Base-by-base conservation (phyloP, 2,888 invertebrate genomes). In the Cordilura impudica region DNA sequence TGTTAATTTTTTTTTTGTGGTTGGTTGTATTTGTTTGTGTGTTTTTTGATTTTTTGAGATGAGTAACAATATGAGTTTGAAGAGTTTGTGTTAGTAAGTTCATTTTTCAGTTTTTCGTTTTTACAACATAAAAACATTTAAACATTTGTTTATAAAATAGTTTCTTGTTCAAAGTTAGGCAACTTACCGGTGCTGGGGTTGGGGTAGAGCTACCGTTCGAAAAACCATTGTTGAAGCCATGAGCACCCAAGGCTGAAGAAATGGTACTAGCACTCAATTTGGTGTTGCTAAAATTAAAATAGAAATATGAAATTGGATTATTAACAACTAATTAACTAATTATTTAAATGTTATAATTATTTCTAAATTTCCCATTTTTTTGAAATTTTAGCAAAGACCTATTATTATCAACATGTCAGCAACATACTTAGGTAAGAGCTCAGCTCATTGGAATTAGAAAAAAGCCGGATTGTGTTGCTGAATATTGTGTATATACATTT, bases 251-350 rank as follows among this genome's bases (percentile, higher is more conserved):
- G 71, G 95, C 95, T 73, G 95, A 93, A 73, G 95, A 94, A 85
- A 95, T 95, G 60, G 94, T 92, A 86, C 92, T 93, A 81, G 93
- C 93, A 81, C 95, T 95, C 84, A 94, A 91, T 87, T 93, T 94
- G 83, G 92, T 92, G 86, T 94, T 93, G 78, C 95, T 93, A 86
- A 19, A 88, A 89, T 49, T 14, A 29, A 58, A 26, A 47, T 18
- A 4, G 16, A 6, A 6, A 60, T 43, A 47, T 39, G 35, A n/a
- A n/a, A 39, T 4, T n/a, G 31, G 8, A 10, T 10, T 31, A 10
- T 31, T 31, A 31, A 2, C 4, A 10, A n/a, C n/a, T n/a, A n/a
- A n/a, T n/a, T n/a, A n/a, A n/a, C n/a, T n/a, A n/a, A n/a, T n/a
- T n/a, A n/a, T n/a, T n/a, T n/a, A n/a, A n/a, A n/a, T n/a, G n/a